Conservation (phyloP, 1,140 invertebrate genomes). For the Drosophila tristis region DNA sequence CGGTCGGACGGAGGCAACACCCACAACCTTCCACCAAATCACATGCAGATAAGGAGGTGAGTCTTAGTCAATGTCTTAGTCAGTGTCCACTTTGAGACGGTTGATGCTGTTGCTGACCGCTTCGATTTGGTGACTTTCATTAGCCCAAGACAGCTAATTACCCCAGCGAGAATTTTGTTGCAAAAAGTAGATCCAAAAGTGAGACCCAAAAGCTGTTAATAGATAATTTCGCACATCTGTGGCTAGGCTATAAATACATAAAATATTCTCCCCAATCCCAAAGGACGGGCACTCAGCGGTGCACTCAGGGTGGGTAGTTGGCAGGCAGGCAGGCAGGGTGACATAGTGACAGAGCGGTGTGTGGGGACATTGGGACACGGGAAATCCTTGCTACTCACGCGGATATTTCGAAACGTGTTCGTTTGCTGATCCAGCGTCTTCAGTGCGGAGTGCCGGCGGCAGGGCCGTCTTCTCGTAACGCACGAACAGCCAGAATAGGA, state of each 20-base stretch:
- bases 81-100: neutral
- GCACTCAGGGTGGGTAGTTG: too few relatives aligned
- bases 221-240: constrained; percentile 20
- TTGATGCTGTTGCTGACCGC: constrained; percentile 2
- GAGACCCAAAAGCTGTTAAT: neutral
- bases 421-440: constrained; percentile 75
- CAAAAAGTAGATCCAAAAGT: constrained; percentile 4
- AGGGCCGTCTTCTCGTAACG: constrained; percentile 79
- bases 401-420: constrained; percentile 83
- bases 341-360: too few relatives aligned
- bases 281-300: too few relatives aligned
- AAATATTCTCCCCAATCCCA: neutral
- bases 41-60: too few relatives aligned
- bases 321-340: neutral
- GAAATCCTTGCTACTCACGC: constrained; percentile 77
- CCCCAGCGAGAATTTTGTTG: constrained; percentile 4
- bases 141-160: constrained; percentile 26
- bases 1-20: too few relatives aligned
- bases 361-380: neutral
- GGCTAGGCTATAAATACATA: constrained; percentile 8
- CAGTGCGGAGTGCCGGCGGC: constrained; percentile 54
- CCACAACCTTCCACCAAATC: too few relatives aligned
- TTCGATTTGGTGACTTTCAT: constrained; percentile 1
- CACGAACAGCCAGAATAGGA: constrained; percentile 83
- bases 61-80: neutral